Base-by-base conservation (phyloP, 2,797 vertebrate species). In the Squalus acanthias region DNA sequence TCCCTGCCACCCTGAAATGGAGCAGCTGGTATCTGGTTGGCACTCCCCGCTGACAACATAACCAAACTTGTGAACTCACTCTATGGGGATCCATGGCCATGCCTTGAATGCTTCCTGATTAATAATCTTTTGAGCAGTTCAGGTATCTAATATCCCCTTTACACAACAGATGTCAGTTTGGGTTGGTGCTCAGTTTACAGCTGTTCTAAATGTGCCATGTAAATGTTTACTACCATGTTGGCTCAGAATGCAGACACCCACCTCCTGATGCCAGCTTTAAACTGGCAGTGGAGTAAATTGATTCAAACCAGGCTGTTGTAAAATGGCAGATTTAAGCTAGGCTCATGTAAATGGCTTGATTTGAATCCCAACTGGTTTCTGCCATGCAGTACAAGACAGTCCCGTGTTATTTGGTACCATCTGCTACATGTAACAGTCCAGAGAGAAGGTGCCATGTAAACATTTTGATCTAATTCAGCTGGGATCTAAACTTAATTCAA, bases 331-430 rank as follows among this genome's bases (percentile, higher is more conserved):
- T 95, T 95, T 95, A 95, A 95, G 93, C 93, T 67, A 72, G 93
- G 24, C 93, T 95, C 93, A 95, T 95, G 93, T 95, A 95, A 95
- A 95, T 95, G 94, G 94, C 94, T 95, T 76, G 94, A 95, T 95
- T 76, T 33, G 94, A 95, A 95, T 95, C 94, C 94, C 94, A 95
- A 76, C 70, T 76, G 94, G 69, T 57, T 95, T 76, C 69, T 95
- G 50, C 94, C 94, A 95, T 76, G 53, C 94, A 95, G 15, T 95
- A 76, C 46, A 95, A 76, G 94, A 29, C 50, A 57, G 70, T 72
- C 69, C 26, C 50, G 13, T 76, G 53, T 95, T 95, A 95, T 95
- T 95, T 76, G 53, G 72, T 95, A 60, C 94, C 94, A 95, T 95
- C 94, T 95, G 94, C 50, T 95, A 95, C 46, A 95, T 95, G 70